These are phyloP conservation scores for Proales similis DNA, from an alignment of 1,140 invertebrate genomes.

Conservation along the genomic window DNA sequence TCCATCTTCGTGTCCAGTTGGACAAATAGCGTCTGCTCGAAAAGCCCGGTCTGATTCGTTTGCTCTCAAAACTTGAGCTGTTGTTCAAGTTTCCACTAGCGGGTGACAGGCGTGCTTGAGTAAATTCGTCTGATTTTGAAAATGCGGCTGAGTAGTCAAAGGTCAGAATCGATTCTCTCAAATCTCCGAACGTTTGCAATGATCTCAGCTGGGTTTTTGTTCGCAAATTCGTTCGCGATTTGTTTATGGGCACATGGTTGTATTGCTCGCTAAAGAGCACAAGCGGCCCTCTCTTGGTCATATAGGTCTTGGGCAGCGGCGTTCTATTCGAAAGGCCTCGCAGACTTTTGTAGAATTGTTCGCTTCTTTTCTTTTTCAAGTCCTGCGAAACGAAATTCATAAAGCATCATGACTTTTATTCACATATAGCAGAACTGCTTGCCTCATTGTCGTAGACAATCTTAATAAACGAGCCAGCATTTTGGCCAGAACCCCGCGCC, in stretches of 20 bases:
- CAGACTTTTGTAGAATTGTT: too few relatives aligned
- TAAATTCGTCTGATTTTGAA: not conserved
- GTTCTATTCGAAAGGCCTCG: too few relatives aligned
- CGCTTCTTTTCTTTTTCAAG: too few relatives aligned
- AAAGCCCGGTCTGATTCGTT: slow-evolving; percentile 50
- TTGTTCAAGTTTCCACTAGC: slow-evolving; percentile 16
- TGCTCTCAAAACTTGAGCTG: too few relatives aligned
- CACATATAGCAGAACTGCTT: too few relatives aligned
- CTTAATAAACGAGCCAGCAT: slow-evolving; percentile 9
- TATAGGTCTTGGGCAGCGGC: slow-evolving; percentile 50
- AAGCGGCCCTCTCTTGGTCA: slow-evolving; percentile 50
- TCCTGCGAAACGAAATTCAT: too few relatives aligned
- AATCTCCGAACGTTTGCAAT: slow-evolving; percentile 48
- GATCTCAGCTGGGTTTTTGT: slow-evolving; percentile 27
- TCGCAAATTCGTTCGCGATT: not conserved
- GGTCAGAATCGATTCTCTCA: slow-evolving; percentile 48
- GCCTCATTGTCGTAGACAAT: slow-evolving; percentile 22
- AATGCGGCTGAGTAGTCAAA: slow-evolving; percentile 43
- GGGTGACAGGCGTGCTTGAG: not conserved
- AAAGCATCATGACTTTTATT: too few relatives aligned
- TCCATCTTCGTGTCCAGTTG: slow-evolving; percentile 49
- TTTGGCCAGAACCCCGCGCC: slow-evolving; percentile 20
- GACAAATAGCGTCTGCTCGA: slow-evolving; percentile 51
- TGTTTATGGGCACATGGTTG: slow-evolving; percentile 40
- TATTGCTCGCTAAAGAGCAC: slow-evolving; percentile 51